These are phyloP conservation scores for Stegastes partitus DNA, from an alignment of 2,113 vertebrate species.

Conservation along the genomic window DNA sequence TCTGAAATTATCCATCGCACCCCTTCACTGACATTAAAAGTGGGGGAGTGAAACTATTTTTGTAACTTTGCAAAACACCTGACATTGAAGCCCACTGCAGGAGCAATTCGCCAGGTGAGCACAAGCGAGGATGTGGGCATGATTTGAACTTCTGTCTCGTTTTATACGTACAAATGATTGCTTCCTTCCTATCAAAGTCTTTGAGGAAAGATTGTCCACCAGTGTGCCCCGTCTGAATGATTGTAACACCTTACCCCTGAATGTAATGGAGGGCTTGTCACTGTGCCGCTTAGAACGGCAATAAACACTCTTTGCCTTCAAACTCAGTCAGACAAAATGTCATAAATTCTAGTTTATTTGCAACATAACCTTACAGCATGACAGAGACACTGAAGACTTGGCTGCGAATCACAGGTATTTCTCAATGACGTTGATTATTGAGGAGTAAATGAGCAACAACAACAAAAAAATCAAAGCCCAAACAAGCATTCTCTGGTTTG, in stretches of 20 bases:
- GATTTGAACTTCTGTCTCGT: background rate
- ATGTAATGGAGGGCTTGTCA: constrained; percentile 6
- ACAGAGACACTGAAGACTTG: background rate
- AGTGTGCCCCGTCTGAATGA: background rate
- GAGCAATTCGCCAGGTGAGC: background rate
- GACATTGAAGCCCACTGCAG: background rate
- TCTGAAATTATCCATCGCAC: background rate
- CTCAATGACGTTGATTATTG: too few relatives aligned
- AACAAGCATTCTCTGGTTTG: too few relatives aligned
- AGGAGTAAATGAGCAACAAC: too few relatives aligned
- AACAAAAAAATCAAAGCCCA: too few relatives aligned
- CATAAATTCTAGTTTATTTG: background rate
- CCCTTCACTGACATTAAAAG: background rate
- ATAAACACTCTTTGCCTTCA: background rate
- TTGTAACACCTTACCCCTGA: background rate
- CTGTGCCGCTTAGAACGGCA: background rate
- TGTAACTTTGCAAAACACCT: background rate
- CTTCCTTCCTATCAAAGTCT: background rate
- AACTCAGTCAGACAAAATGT: background rate
- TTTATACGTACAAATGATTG: background rate
- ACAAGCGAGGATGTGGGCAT: background rate
- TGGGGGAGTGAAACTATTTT: background rate
- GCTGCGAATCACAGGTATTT: too few relatives aligned
- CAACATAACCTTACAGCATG: background rate
- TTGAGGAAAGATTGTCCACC: background rate